These are phyloP conservation scores for Aratinga solstitialis DNA, from an alignment of 2,797 vertebrate genomes.

Conservation along the genomic window DNA sequence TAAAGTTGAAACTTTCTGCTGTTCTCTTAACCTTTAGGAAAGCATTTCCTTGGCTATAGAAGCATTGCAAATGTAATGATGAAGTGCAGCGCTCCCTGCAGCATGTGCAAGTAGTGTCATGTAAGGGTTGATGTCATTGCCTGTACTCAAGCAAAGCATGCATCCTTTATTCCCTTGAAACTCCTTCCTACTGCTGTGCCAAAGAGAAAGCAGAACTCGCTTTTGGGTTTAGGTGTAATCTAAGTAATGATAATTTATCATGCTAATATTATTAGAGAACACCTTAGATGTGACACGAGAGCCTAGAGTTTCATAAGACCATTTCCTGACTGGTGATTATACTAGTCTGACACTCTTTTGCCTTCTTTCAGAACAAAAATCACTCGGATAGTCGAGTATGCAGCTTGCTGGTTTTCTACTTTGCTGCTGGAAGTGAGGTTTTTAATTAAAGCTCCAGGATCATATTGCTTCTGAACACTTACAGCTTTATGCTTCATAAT, in stretches of 20 bases:
- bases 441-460: not conserved
- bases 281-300: not conserved
- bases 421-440: not conserved
- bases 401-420: not conserved
- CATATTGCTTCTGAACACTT: not conserved
- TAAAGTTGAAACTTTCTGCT: not conserved
- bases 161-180: not conserved
- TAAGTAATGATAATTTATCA: not conserved
- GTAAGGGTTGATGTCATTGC: not conserved
- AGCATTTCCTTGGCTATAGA: constrained; percentile 15
- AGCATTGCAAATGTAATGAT: not conserved
- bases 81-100: not conserved
- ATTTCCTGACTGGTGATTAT: not conserved
- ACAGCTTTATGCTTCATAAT: not conserved
- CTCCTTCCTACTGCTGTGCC: not conserved
- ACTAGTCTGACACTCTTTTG: not conserved
- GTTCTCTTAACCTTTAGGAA: not conserved
- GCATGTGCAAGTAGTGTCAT: not conserved
- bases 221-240: not conserved
- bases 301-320: not conserved
- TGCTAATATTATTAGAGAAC: not conserved
- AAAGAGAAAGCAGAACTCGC: not conserved
- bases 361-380: not conserved
- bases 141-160: not conserved
- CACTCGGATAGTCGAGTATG: not conserved